Conservation (phyloP, 2,888 invertebrate species). For the Sipha maydis region DNA sequence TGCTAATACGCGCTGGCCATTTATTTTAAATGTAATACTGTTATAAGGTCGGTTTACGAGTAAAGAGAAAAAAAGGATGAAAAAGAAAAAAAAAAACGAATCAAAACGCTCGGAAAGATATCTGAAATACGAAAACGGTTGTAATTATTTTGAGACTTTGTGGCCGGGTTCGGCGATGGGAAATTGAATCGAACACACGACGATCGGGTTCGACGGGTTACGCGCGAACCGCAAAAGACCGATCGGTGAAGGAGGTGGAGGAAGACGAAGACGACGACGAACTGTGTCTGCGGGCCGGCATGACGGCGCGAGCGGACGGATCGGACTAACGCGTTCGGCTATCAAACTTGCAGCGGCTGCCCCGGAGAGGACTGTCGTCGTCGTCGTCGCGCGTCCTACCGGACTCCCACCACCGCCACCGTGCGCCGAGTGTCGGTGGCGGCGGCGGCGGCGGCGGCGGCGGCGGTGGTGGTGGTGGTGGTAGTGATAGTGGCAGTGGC, state of each 20-base stretch:
- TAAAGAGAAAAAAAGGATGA: neutral
- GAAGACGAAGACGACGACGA: neutral
- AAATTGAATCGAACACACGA: neutral
- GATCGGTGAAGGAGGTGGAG: neutral
- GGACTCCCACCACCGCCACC: neutral
- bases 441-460: neutral
- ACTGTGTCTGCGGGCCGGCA: conserved; percentile 50
- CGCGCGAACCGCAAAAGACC: conserved; percentile 13
- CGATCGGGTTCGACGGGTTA: neutral
- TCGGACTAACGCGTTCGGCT: conserved; percentile 51
- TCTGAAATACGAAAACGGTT: neutral
- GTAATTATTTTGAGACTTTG: neutral
- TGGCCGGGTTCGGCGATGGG: too few relatives aligned
- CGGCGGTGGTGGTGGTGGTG: neutral
- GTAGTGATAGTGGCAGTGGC: neutral
- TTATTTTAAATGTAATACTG: neutral
- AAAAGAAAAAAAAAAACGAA: neutral
- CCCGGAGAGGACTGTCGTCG: conserved; percentile 14
- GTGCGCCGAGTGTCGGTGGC: neutral
- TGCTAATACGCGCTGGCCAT: neutral
- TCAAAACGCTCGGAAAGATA: too few relatives aligned
- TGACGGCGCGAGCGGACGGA: conserved; percentile 59
- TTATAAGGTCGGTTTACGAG: too few relatives aligned
- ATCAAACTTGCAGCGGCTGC: conserved; percentile 10
- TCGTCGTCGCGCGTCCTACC: neutral